phyloP scores from a whole-genome alignment of 1,140 invertebrate genomes.

The Neotoxoptera formosana region DNA sequence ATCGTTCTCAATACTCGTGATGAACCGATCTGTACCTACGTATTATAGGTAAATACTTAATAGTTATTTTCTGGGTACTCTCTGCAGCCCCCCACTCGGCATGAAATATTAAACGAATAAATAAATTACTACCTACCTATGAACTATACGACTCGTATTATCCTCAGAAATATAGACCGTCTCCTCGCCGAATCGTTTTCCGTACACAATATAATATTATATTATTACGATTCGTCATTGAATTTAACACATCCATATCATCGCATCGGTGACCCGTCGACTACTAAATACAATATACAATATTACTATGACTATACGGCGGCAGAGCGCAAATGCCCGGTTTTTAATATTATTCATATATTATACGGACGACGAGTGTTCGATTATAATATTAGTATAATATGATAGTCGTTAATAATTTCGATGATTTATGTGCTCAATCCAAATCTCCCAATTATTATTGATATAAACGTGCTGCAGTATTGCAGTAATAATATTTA shows the following conservation, averaged over 20 bases:
- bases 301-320: neutral
- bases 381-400: too few relatives aligned
- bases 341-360: slow-evolving; percentile 7
- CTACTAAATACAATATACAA: neutral
- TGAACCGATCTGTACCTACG: too few relatives aligned
- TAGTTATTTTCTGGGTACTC: too few relatives aligned
- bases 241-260: neutral
- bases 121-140: too few relatives aligned
- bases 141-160: too few relatives aligned
- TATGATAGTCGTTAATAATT: neutral
- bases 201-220: neutral
- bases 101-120: too few relatives aligned
- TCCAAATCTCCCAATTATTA: neutral
- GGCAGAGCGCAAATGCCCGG: neutral
- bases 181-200: neutral
- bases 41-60: too few relatives aligned
- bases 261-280: neutral
- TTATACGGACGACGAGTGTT: too few relatives aligned
- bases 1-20: too few relatives aligned
- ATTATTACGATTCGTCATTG: neutral
- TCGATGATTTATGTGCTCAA: neutral
- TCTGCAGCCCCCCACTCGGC: too few relatives aligned
- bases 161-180: neutral
- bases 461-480: too few relatives aligned
- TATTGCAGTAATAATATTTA: neutral